Evolutionary conservation across 2,888 invertebrate species (phyloP), one percentile per base, ranked within the genome.

Genomic region (Drepanosiphum platanoidis): DNA sequence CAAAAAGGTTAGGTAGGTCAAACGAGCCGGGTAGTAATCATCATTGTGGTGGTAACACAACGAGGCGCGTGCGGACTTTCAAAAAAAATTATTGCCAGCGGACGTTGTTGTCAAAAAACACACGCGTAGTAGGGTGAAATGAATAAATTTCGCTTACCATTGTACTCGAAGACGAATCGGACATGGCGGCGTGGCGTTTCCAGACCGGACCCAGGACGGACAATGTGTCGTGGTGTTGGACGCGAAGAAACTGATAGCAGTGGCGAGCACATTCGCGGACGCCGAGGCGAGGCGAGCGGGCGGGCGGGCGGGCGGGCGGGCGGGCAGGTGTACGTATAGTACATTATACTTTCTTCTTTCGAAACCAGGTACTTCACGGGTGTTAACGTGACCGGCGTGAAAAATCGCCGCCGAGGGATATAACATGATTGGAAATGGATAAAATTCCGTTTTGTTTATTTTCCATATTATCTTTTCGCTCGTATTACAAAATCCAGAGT

Each of bases 321-420:
- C 58, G 18, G 58, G 18, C 27, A 27, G 64, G 18, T 15, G 66
- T 13, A 32, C 66, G 70, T 39, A n/a, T 1, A 2, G 18, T n/a
- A 22, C 46, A 5, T 18, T n/a, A 36, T 75, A 66, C 83, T 82
- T 82, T 82, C 82, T 82, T 82, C 82, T 82, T 82, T 82, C 82
- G 82, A 82, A 71, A 82, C 72, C 72, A 61, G 61, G n/a, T n/a
- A n/a, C 72, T 74, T 71, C 70, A 71, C 81, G 71, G 52, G 71
- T 39, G 22, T 71, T 82, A 82, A 82, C 71, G 82, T 74, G 83
- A 75, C 83, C 83, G 52, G 64, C 83, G 83, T 83, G 83, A 64
- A 83, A 75, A 83, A 83, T 83, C 74, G 64, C 46, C 46, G 22
- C 27, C 74, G 72, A 72, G 36, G 64, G 61, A 64, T 39, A 70